Base-by-base conservation (phyloP, 92 coral and sea anemone genomes). In the Anthopleura xanthogrammica region DNA sequence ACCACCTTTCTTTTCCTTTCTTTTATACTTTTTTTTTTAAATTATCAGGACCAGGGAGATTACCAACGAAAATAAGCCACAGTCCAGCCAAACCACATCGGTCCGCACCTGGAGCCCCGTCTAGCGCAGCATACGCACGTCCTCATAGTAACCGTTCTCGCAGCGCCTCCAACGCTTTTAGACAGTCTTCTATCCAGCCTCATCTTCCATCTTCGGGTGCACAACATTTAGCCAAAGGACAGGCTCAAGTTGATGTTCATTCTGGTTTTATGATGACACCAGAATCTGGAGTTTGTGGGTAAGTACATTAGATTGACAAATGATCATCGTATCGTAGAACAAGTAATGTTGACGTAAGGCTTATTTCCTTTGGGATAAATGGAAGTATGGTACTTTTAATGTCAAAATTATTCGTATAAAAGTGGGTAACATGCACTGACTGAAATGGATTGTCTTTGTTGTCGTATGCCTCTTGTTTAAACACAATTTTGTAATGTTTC, bases 231-330 rank as follows among this genome's bases (percentile, higher is more conserved):
- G 99, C 99, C 12, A 93, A 88, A 65, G 92, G 95, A 22, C 92
- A 92, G 23, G 77, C 93, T 0, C 85, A 90, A n/a, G 82, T 89
- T 23, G 92, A 94, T 82, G 88, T 90, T 19, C 90, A 91, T 55
- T 92, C 95, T 8, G 91, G 93, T 14, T 96, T 96, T 62, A 96
- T 96, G 99, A 90, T 89, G 82, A 96, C 99, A 36, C 99, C 99
- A 22, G 98, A 96, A 62, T 96, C 99, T 19, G 99, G 99, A 78
- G 99, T 93, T 11, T 96, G 99, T 79, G 99, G 99, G 99, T 96
- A 87, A 86, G 99, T 89, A 75, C 16, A 14, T 29, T 29, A 29
- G 36, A 29, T 14, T 11, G 58, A 54, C 58, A 54, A 54, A 54
- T 54, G 58, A 14, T 54, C 58, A 54, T 54, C 2, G 16, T 54